Evolutionary conservation across 2,888 invertebrate genomes (phyloP), one percentile per base, ranked within the genome.

Genomic region (Polylopha cassiicola): DNA sequence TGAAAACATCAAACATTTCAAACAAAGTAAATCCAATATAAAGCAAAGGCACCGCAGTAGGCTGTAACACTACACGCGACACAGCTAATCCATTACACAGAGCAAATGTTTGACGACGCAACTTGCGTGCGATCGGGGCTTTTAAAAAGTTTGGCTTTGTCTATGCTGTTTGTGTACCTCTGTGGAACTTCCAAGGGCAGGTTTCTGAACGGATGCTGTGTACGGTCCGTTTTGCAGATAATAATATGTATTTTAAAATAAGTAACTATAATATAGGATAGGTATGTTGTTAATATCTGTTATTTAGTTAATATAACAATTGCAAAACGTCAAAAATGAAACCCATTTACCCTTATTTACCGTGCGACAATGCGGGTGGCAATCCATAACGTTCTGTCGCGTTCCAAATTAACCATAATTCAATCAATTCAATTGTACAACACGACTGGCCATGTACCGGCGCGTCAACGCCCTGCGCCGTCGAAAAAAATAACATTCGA

Each of bases 351-450:
- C 65, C 55, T 59, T 71, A 73, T 78, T 70, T 78, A 76, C 67
- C 45, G 48, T 44, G 44, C 48, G 63, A 37, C 65, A 68, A 84
- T 84, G 73, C 82, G 82, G 84, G 84, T 70, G 74, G 76, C 58
- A 61, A 79, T 77, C 77, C 73, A 79, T 81, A 74, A 81, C 64
- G 66, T 62, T 63, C 58, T 63, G 61, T 54, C 44, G 55, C 61
- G 57, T 53, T 55, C 61, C 61, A 65, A 78, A 81, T 81, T 78
- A 75, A 70, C 66, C 62, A 61, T 81, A 80, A 84, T 85, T 82
- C 81, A 82, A 84, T 82, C 79, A 82, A 68, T 71, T 73, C 78
- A 79, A 80, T 81, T 84, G 82, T 82, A 69, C 53, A 69, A 79
- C 74, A 76, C 63, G 66, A 63, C 73, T 67, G 72, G 66, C 73